Evolutionary conservation across 2,113 vertebrate species (phyloP).

Genomic region (Myiozetetes cayanensis): DNA sequence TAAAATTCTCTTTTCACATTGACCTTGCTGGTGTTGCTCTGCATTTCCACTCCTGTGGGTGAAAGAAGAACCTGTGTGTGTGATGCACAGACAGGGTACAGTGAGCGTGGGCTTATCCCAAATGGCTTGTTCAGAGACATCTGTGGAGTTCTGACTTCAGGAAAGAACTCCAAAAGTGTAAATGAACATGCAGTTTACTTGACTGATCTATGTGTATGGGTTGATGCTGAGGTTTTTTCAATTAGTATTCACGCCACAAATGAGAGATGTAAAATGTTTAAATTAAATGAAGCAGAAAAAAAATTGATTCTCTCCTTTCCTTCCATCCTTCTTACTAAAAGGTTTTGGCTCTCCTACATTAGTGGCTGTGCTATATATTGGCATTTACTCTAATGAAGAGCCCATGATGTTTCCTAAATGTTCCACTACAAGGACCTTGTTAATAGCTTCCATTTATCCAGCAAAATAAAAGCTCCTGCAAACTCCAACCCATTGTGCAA

Average conservation of each 20-base stretch:
- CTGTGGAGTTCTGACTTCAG: background rate
- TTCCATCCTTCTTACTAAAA: slow-evolving; percentile 45
- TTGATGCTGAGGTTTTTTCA: background rate
- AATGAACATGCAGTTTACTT: background rate
- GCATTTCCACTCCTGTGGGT: background rate
- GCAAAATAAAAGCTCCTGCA: background rate
- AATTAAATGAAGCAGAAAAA: slow-evolving; percentile 45
- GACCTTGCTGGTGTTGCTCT: background rate
- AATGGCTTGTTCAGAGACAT: background rate
- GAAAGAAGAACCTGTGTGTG: background rate
- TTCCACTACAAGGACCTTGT: slow-evolving; percentile 15
- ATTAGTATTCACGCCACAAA: slow-evolving; percentile 40
- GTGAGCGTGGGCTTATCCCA: background rate
- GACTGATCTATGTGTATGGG: background rate
- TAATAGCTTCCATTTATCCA: slow-evolving; percentile 45
- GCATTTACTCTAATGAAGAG: slow-evolving; percentile 54
- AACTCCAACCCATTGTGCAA: background rate
- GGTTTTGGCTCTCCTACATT: slow-evolving; percentile 28
- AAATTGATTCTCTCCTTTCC: background rate
- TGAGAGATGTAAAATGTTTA: slow-evolving; percentile 10
- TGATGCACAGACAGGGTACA: too few species aligned
- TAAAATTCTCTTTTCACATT: background rate
- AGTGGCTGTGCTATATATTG: slow-evolving; percentile 16
- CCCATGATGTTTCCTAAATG: slow-evolving; percentile 31
- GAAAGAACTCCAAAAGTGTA: background rate